Evolutionary conservation across 2,888 invertebrate genomes (phyloP).

Genomic region (Eilema sororculum): DNA sequence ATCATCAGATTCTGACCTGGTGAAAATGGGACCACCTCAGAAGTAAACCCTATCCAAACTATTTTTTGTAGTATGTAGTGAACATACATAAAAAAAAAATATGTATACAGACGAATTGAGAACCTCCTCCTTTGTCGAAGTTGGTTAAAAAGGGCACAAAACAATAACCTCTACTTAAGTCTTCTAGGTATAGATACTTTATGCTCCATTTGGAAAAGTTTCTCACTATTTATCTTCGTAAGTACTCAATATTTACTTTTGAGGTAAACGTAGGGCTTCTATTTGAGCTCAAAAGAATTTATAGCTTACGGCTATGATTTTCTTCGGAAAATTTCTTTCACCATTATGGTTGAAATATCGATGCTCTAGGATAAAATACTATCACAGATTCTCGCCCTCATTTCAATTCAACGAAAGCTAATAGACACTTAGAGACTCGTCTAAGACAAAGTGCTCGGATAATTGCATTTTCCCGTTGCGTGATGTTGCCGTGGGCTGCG

Average conservation of each 20-base stretch:
- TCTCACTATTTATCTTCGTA: neutral
- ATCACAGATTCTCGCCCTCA: conserved; percentile 22
- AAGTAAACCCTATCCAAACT: too few relatives aligned
- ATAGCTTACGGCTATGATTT: neutral
- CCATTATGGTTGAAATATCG: neutral
- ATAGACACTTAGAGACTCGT: conserved; percentile 61
- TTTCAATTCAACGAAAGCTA: conserved; percentile 46
- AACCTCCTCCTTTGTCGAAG: too few relatives aligned
- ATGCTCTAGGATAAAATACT: neutral
- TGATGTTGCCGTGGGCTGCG: conserved; percentile 47
- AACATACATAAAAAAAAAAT: too few relatives aligned
- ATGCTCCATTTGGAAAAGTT: neutral
- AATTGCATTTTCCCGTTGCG: conserved; percentile 36
- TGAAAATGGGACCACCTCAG: too few relatives aligned
- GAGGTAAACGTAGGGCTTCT: neutral
- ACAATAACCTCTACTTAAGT: neutral
- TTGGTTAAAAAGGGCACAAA: too few relatives aligned
- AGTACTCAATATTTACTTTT: neutral
- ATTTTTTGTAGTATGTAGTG: too few relatives aligned
- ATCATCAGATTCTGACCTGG: too few relatives aligned
- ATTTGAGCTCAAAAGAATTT: neutral
- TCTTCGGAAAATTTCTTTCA: neutral
- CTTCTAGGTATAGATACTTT: neutral
- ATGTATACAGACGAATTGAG: too few relatives aligned
- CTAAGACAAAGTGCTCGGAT: conserved; percentile 45